Base-by-base conservation (phyloP, 2,888 invertebrate genomes). In the Nomada ferruginata region DNA sequence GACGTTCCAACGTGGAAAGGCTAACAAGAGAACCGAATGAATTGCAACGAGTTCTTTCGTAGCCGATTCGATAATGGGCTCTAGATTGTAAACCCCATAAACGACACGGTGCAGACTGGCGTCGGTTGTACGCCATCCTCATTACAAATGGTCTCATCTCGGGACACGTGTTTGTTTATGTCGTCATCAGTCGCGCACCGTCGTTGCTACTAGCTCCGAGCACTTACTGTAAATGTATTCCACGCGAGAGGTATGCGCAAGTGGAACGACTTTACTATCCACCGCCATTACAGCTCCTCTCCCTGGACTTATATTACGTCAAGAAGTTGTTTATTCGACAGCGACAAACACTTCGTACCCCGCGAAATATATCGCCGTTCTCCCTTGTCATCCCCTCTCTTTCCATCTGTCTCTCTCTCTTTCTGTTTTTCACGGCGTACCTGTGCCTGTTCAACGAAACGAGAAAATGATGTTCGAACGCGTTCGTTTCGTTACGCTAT, bases 181-280 rank as follows among this genome's bases (percentile, higher is more conserved):
- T 74, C 79, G 84, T 79, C 87, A 84, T 87, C 87, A 84, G 82
- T 87, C 84, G 82, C 57, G 74, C 69, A 61, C 29, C 80, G 76
- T 69, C 61, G 84, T 75, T 81, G 75, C 87, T 80, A 85, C 85
- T 79, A 84, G 73, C 75, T 59, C 71, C 60, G 4, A 77, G 64
- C 81, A 79, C 75, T 87, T 84, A 82, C 83, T 65, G 83, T 85
- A 85, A 89, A 88, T 89, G 88, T 87, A 89, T 90, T 89, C 89
- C 90, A 87, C 87, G 90, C 86, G 84, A 81, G 84, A 88, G 65
- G 36, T 68, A 76, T 79, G 84, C 52, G 71, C 36, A 69, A 83
- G 83, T 81, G 85, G 63, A 80, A 87, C 83, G 74, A 76, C 78
- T 87, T 85, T 84, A 85, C 79, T 78, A 73, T 87, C 70, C 82